Conservation (phyloP, 2,888 invertebrate genomes). For the Oligia strigilis region DNA sequence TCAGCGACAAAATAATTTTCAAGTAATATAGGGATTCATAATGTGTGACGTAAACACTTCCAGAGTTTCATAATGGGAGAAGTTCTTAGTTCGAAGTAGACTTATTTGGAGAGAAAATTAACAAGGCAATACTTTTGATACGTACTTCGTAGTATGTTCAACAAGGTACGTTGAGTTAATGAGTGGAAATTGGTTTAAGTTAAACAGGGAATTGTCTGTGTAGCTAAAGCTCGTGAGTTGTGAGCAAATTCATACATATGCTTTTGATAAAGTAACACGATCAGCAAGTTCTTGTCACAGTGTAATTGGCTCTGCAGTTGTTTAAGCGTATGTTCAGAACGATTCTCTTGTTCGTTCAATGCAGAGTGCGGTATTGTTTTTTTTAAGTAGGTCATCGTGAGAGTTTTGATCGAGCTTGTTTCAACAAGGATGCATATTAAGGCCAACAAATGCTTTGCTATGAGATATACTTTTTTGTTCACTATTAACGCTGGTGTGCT, state of each 20-base stretch:
- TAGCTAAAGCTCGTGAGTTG: slow-evolving; percentile 43
- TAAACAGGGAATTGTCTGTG: slow-evolving; percentile 65
- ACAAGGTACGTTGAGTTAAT: slow-evolving; percentile 64
- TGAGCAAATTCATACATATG: slow-evolving; percentile 57
- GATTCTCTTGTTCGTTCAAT: slow-evolving; percentile 34
- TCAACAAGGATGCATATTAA: slow-evolving; percentile 58
- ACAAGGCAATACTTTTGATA: slow-evolving; percentile 69
- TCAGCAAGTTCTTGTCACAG: slow-evolving; percentile 51
- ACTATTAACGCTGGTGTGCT: neutral
- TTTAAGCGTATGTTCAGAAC: slow-evolving; percentile 42
- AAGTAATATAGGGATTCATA: slow-evolving; percentile 70
- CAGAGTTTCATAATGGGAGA: slow-evolving; percentile 67
- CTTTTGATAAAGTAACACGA: slow-evolving; percentile 59
- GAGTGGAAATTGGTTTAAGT: slow-evolving; percentile 68
- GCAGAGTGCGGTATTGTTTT: slow-evolving; percentile 45
- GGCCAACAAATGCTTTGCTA: slow-evolving; percentile 31
- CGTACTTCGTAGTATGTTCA: slow-evolving; percentile 61
- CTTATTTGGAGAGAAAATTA: slow-evolving; percentile 65
- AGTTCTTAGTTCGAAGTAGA: slow-evolving; percentile 63
- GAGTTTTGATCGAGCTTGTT: slow-evolving; percentile 46
- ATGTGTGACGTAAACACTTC: slow-evolving; percentile 70
- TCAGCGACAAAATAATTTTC: slow-evolving; percentile 71
- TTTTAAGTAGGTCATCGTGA: slow-evolving; percentile 50
- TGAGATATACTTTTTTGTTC: slow-evolving; percentile 11
- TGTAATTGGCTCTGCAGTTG: slow-evolving; percentile 57